A percentile compares a stretch with the other conserved stretches of the same genome.
phyloP scores from a whole-genome alignment of 2,888 invertebrate genomes.

The Ptilodon capucinus region DNA sequence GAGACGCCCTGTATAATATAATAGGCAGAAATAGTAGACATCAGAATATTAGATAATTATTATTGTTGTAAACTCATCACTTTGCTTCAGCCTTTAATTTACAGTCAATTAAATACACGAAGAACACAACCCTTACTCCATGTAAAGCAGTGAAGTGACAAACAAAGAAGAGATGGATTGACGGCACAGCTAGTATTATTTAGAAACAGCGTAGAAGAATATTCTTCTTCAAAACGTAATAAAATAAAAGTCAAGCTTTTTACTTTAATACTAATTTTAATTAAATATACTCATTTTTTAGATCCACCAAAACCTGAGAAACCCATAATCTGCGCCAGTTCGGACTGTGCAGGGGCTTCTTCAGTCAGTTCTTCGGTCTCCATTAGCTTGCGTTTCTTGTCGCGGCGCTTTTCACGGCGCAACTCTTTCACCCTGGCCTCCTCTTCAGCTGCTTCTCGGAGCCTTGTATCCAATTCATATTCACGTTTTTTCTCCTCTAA shows the following conservation, averaged over 20 bases:
- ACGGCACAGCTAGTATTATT: no score
- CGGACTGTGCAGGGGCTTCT: conserved; percentile 82
- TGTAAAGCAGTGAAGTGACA: no score
- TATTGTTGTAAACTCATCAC: no score
- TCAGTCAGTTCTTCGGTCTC: conserved; percentile 75
- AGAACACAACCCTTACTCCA: no score
- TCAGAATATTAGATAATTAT: no score
- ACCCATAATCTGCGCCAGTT: conserved; percentile 96
- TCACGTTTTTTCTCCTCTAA: conserved; percentile 97
- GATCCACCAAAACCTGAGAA: conserved; percentile 95
- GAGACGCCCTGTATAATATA: no score
- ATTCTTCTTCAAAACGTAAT: no score
- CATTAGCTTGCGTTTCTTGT: conserved; percentile 92
- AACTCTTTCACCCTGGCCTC: conserved; percentile 97
- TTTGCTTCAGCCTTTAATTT: no score
- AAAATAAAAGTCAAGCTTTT: background rate
- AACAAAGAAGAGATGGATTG: no score
- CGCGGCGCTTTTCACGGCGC: conserved; percentile 92
- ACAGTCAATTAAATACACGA: no score
- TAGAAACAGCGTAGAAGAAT: no score
- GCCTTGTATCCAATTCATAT: conserved; percentile 94
- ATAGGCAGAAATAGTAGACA: no score
- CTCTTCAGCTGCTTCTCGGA: conserved; percentile 97
- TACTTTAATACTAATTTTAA: background rate
- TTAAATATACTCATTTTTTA: conserved; percentile 83